A percentile compares a stretch with the other conserved stretches of the same genome.
Evolutionary conservation across 2,113 vertebrate species (phyloP).

Genomic region (Corythornis cristatus): DNA sequence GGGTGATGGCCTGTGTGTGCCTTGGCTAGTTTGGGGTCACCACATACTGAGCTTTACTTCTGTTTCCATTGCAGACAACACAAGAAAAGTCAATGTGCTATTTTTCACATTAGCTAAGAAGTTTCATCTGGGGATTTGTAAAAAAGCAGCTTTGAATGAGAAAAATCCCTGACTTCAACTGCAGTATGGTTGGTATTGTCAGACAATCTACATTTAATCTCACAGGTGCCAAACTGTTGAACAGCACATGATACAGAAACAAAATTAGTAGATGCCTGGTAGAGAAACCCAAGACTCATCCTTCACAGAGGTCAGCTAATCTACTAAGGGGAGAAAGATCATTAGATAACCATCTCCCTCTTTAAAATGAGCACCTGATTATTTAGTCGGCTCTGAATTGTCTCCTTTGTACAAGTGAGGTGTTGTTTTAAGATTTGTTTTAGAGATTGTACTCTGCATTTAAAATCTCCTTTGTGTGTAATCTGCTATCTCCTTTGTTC

Average conservation of each 20-base stretch:
- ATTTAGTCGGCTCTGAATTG: background rate
- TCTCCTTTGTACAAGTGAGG: background rate
- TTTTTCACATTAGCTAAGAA: background rate
- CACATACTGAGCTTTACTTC: background rate
- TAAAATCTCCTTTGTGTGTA: conserved; percentile 53
- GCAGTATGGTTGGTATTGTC: background rate
- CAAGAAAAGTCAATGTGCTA: background rate
- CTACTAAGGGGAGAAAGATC: background rate
- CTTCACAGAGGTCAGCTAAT: conserved; percentile 21
- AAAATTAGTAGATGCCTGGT: conserved; percentile 3
- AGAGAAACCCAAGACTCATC: conserved; percentile 11
- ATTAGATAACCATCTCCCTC: background rate
- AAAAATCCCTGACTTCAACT: background rate
- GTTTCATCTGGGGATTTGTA: background rate
- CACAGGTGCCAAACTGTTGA: background rate
- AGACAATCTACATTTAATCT: background rate
- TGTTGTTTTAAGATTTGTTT: conserved; percentile 50
- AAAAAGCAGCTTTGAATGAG: background rate
- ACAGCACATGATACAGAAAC: background rate
- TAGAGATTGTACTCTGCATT: conserved; percentile 40
- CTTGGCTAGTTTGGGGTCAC: background rate
- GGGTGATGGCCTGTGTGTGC: background rate
- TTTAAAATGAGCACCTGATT: conserved; percentile 33
- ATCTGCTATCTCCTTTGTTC: conserved; percentile 40
- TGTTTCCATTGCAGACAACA: background rate